phyloP scores from a whole-genome alignment of 2,888 invertebrate species.

The Aethes cnicana region DNA sequence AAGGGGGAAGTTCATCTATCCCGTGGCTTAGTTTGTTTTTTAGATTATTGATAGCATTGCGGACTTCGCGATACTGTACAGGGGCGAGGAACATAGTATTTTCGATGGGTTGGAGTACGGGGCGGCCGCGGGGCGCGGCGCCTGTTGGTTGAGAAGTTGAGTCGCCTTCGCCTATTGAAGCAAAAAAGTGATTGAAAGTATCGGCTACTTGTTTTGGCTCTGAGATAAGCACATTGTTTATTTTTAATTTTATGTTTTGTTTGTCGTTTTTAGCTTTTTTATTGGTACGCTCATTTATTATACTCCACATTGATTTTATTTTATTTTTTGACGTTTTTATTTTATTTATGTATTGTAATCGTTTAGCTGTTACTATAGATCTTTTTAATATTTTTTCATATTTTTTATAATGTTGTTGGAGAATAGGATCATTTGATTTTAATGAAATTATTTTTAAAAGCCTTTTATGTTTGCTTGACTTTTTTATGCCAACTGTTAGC shows the following conservation, averaged over 20 bases:
- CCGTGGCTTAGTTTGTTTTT: background rate
- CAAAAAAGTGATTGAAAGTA: background rate
- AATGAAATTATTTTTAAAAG: background rate
- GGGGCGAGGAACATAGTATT: background rate
- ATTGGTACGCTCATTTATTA: background rate
- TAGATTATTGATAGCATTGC: background rate
- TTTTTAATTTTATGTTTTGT: background rate
- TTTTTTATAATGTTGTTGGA: background rate
- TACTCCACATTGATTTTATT: background rate
- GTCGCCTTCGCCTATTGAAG: background rate
- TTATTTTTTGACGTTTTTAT: conserved; percentile 13
- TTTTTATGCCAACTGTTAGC: too few relatives aligned
- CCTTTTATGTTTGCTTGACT: too few relatives aligned
- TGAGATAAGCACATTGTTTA: background rate
- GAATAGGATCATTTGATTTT: background rate
- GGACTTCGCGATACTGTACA: background rate
- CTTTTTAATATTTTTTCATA: conserved; percentile 2
- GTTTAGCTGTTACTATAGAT: background rate
- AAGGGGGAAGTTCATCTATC: background rate
- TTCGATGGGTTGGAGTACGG: background rate
- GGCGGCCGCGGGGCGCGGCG: background rate
- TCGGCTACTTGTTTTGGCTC: background rate
- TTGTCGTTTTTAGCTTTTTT: background rate
- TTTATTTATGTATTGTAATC: background rate
- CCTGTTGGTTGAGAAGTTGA: too few relatives aligned